phyloP scores from a whole-genome alignment of 1,140 invertebrate species.

The Manduca sexta region DNA sequence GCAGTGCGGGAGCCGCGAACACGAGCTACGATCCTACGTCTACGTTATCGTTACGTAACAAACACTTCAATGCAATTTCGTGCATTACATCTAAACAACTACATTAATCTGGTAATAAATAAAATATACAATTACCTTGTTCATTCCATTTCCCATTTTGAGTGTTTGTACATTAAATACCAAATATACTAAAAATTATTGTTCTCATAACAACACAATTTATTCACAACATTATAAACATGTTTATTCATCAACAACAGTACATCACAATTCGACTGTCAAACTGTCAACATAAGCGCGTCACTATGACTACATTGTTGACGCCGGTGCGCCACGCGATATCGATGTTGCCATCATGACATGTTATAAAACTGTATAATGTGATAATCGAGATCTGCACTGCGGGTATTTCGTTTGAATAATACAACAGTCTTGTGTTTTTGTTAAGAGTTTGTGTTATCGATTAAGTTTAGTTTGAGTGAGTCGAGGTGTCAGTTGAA shows the following conservation, averaged over 20 bases:
- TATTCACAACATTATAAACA: slow-evolving; percentile 21
- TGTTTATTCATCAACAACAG: slow-evolving; percentile 22
- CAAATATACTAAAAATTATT: slow-evolving; percentile 28
- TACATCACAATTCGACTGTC: slow-evolving; percentile 38
- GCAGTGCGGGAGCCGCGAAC: slow-evolving; percentile 22
- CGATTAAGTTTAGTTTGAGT: slow-evolving; percentile 29
- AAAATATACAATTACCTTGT: slow-evolving; percentile 76
- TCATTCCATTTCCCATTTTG: slow-evolving; percentile 86
- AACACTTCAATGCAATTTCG: slow-evolving; percentile 10
- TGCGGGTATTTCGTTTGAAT: background rate
- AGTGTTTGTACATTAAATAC: slow-evolving; percentile 14
- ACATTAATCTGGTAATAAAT: slow-evolving; percentile 2
- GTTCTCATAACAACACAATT: slow-evolving; percentile 30
- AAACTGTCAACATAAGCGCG: slow-evolving; percentile 53
- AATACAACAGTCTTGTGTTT: slow-evolving; percentile 11
- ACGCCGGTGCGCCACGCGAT: slow-evolving; percentile 49
- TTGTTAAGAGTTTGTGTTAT: slow-evolving; percentile 43
- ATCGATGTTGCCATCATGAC: slow-evolving; percentile 36
- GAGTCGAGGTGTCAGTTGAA: slow-evolving; percentile 4
- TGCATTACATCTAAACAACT: slow-evolving; percentile 1
- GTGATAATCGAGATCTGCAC: slow-evolving; percentile 10
- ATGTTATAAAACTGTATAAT: slow-evolving; percentile 23
- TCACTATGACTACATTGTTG: slow-evolving; percentile 72
- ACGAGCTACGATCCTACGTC: slow-evolving; percentile 38
- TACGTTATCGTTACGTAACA: slow-evolving; percentile 56